A percentile compares a stretch with the other conserved stretches of the same genome.
Evolutionary conservation across 2,888 invertebrate genomes (phyloP).

Genomic region (Erebia epiphron): DNA sequence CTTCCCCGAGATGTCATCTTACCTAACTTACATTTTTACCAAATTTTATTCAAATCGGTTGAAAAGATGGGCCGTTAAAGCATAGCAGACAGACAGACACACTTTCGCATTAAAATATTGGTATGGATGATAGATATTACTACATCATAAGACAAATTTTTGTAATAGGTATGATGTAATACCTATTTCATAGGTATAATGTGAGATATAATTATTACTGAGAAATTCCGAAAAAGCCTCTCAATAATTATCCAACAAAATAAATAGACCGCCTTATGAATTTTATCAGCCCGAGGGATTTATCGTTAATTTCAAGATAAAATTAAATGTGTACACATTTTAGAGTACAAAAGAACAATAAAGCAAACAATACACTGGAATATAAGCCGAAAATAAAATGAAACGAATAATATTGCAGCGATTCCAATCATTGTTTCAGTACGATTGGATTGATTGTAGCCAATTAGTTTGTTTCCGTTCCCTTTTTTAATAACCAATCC

Average conservation of each 20-base stretch:
- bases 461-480: constrained; percentile 41
- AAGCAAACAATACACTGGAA: constrained; percentile 28
- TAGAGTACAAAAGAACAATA: constrained; percentile 12
- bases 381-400: constrained; percentile 23
- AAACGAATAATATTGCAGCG: constrained; percentile 31
- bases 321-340: background rate
- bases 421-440: constrained; percentile 42
- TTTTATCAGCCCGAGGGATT: background rate
- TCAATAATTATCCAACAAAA: background rate
- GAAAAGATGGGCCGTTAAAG: too few relatives aligned
- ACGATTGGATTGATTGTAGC: constrained; percentile 41
- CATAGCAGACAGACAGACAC: too few relatives aligned
- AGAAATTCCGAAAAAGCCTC: background rate
- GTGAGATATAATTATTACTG: too few relatives aligned
- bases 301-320: background rate
- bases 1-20: too few relatives aligned
- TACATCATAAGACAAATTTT: too few relatives aligned
- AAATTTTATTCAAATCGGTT: too few relatives aligned
- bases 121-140: too few relatives aligned
- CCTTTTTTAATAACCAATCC: constrained; percentile 37
- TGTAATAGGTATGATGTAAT: too few relatives aligned
- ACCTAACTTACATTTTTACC: too few relatives aligned
- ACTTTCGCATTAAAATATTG: too few relatives aligned
- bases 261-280: background rate
- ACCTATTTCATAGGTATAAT: background rate